Evolutionary conservation across 2,888 invertebrate species (phyloP).

Genomic region (Harpalus rufipes): DNA sequence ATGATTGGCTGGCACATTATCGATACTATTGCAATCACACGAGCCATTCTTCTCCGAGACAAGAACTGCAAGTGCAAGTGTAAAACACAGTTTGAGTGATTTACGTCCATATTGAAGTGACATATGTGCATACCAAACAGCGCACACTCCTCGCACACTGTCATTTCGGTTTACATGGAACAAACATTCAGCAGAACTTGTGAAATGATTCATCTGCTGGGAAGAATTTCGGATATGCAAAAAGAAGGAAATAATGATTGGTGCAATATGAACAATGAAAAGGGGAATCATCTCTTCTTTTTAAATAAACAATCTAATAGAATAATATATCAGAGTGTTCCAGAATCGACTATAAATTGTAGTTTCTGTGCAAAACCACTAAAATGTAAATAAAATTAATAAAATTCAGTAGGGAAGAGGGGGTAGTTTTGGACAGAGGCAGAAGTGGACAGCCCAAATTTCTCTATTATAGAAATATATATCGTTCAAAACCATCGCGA

Average conservation of each 20-base stretch:
- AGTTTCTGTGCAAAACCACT: no score
- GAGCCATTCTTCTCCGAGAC: background rate
- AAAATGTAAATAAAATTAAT: no score
- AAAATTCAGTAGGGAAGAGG: no score
- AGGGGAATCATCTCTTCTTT: no score
- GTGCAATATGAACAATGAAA: no score
- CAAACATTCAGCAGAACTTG: background rate
- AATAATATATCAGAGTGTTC: no score
- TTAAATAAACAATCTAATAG: no score
- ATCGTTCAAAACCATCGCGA: no score
- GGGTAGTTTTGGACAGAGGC: no score
- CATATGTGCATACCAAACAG: constrained; percentile 17
- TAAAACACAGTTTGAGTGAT: background rate
- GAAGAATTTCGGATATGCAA: background rate
- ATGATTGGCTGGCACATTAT: background rate
- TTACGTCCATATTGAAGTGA: constrained; percentile 6
- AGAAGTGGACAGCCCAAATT: no score
- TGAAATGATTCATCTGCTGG: background rate
- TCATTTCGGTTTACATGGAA: constrained; percentile 23
- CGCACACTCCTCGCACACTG: constrained; percentile 28
- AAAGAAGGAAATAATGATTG: background rate
- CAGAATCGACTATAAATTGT: no score
- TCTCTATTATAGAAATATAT: no score
- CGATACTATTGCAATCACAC: background rate
- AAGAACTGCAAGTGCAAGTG: background rate